These are phyloP conservation scores for Tadarida brasiliensis DNA, from an alignment of 2,797 vertebrate genomes.

Conservation along the genomic window DNA sequence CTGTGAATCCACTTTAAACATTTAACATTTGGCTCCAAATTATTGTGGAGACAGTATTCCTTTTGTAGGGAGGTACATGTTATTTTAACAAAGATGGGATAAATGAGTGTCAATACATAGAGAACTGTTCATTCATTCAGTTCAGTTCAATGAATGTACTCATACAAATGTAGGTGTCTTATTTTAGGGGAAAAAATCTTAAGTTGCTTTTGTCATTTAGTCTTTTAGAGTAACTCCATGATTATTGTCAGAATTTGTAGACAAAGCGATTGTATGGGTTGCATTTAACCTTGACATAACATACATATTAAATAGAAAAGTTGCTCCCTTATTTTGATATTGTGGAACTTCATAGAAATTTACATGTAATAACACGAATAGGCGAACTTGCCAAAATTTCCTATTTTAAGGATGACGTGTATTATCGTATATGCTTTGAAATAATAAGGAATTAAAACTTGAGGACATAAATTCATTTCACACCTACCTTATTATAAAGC, in stretches of 20 bases:
- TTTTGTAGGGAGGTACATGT: not conserved
- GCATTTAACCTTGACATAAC: not conserved
- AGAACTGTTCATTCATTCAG: not conserved
- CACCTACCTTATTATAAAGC: not conserved
- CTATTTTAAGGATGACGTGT: not conserved
- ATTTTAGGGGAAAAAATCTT: not conserved
- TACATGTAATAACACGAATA: not conserved
- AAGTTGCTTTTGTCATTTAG: not conserved
- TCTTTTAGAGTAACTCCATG: not conserved
- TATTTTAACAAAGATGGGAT: not conserved
- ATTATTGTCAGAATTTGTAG: not conserved
- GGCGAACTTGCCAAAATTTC: not conserved
- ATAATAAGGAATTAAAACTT: not conserved
- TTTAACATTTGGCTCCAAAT: not conserved
- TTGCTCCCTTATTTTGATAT: not conserved
- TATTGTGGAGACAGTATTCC: not conserved
- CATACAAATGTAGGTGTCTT: not conserved
- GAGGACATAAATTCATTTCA: not conserved
- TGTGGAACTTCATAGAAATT: not conserved
- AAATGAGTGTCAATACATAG: not conserved
- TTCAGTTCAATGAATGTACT: not conserved
- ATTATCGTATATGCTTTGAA: not conserved
- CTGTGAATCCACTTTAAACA: not conserved
- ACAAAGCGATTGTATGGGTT: not conserved
- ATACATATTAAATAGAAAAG: not conserved